These are phyloP conservation scores for Lepidurus arcticus DNA, from an alignment of 1,140 invertebrate genomes.

Conservation along the genomic window DNA sequence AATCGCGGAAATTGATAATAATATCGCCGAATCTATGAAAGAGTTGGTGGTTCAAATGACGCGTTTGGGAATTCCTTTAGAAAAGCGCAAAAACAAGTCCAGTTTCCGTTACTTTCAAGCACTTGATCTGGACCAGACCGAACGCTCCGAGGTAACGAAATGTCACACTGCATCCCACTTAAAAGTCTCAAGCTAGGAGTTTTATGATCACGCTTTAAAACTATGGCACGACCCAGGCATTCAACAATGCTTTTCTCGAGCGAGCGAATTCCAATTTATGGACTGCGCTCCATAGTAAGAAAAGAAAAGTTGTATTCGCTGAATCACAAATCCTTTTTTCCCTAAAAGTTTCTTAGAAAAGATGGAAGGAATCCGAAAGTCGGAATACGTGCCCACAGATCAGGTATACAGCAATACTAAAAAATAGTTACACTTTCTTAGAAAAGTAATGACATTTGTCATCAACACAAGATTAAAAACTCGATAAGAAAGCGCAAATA, in stretches of 20 bases:
- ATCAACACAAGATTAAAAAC: not conserved
- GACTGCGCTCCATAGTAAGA: constrained; percentile 75
- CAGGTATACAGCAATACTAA: constrained; percentile 42
- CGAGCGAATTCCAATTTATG: constrained; percentile 71
- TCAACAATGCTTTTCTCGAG: constrained; percentile 60
- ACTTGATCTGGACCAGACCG: constrained; percentile 45
- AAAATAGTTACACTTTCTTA: not conserved
- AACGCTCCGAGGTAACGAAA: constrained; percentile 36
- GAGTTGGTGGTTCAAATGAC: constrained; percentile 55
- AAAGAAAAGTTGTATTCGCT: constrained; percentile 19
- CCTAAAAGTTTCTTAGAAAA: constrained; percentile 59
- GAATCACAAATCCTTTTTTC: constrained; percentile 32
- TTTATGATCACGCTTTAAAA: constrained; percentile 56
- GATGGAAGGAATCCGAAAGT: constrained; percentile 53
- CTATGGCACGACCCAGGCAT: constrained; percentile 63
- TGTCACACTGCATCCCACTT: not conserved
- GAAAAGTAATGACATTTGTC: not conserved
- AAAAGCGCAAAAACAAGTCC: constrained; percentile 45
- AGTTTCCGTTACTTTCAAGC: constrained; percentile 52
- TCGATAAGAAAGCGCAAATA: constrained; percentile 30
- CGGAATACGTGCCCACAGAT: constrained; percentile 58
- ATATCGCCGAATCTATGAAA: constrained; percentile 61
- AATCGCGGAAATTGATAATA: constrained; percentile 55
- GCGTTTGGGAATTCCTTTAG: constrained; percentile 48
- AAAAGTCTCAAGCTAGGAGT: constrained; percentile 51